Conservation (phyloP, 30 jellyfish, hydroid and myxozoan species). For the Cassiopea xamachana region DNA sequence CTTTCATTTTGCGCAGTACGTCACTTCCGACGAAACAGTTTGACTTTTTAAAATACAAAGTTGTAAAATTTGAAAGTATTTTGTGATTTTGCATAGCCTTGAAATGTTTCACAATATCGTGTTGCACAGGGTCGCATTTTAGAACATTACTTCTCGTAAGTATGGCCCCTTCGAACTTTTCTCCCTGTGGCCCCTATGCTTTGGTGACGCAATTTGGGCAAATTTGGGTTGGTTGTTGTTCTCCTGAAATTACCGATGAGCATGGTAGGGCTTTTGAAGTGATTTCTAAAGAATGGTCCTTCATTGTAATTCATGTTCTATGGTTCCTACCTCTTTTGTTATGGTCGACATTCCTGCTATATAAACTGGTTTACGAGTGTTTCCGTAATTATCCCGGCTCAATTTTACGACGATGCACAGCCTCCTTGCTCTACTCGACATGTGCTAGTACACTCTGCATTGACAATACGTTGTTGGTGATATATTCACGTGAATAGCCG, state of each 20-base stretch:
- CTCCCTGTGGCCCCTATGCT: not conserved
- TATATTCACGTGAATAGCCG: not conserved
- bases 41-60: no score
- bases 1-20: no score
- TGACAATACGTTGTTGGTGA: not conserved
- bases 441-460: conserved; percentile 3
- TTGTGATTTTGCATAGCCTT: no score
- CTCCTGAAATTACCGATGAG: not conserved
- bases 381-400: conserved; percentile 54
- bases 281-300: conserved; percentile 34
- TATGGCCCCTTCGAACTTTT: not conserved
- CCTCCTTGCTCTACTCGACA: conserved; percentile 3
- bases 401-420: not conserved
- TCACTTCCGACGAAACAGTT: no score
- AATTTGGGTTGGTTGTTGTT: not conserved
- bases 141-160: not conserved
- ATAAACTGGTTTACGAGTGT: conserved; percentile 48
- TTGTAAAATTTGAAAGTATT: no score
- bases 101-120: no score
- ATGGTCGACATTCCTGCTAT: conserved; percentile 64
- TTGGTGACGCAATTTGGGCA: not conserved
- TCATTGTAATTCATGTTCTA: conserved; percentile 28
- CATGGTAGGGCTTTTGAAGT: conserved; percentile 17
- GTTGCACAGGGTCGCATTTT: no score
- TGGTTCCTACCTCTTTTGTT: conserved; percentile 38